Evolutionary conservation across 2,113 vertebrate genomes (phyloP).

Genomic region (Nesoenas mayeri): DNA sequence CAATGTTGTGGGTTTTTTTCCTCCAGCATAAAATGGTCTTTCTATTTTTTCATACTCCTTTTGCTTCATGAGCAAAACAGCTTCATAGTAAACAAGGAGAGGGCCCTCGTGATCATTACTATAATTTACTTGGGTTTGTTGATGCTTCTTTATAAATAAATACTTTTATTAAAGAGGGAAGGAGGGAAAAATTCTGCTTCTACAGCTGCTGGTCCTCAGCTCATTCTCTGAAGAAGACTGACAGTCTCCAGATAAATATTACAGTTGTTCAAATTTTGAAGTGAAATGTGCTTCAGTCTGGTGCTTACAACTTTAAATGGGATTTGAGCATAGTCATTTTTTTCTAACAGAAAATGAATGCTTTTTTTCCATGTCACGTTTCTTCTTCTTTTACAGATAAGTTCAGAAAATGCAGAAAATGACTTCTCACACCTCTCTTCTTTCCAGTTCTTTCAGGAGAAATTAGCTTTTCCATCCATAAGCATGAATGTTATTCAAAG

Average conservation of each 20-base stretch:
- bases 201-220: not conserved
- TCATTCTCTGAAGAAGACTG: not conserved
- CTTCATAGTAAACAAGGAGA: not conserved
- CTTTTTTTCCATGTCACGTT: not conserved
- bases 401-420: not conserved
- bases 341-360: not conserved
- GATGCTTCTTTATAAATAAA: not conserved
- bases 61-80: not conserved
- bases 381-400: not conserved
- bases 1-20: not conserved
- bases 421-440: fast-evolving
- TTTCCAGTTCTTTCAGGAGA: not conserved
- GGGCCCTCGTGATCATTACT: not conserved
- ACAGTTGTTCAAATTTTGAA: not conserved
- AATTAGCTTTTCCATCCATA: not conserved
- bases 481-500: not conserved
- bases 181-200: not conserved
- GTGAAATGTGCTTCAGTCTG: not conserved
- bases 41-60: not conserved
- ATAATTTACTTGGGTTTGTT: not conserved
- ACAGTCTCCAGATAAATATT: not conserved
- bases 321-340: not conserved
- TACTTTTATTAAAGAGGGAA: not conserved
- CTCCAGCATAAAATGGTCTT: not conserved
- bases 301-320: not conserved